phyloP scores from a whole-genome alignment of 2,888 invertebrate genomes.

The Amiota minor region DNA sequence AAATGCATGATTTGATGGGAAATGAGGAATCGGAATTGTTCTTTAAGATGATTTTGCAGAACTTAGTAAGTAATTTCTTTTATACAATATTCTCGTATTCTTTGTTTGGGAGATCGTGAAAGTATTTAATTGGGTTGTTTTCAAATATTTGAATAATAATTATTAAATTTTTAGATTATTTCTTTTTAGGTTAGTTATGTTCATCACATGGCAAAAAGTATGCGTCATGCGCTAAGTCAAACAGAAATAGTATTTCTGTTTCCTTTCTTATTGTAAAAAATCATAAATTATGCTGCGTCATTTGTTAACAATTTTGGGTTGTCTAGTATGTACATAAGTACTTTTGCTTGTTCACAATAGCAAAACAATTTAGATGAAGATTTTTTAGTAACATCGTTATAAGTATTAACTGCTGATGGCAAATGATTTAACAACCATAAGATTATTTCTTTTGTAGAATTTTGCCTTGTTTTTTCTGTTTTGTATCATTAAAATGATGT shows the following conservation, averaged over 20 bases:
- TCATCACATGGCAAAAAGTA: background rate
- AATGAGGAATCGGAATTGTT: too few species aligned
- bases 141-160: background rate
- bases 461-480: background rate
- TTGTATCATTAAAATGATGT: background rate
- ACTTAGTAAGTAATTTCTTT: too few species aligned
- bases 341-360: too few species aligned
- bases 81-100: too few species aligned
- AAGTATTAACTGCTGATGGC: too few species aligned
- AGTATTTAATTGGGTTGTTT: background rate
- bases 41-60: too few species aligned
- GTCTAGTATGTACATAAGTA: too few species aligned
- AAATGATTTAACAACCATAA: background rate
- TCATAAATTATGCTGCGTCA: slow-evolving; percentile 9
- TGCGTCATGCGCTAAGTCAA: background rate
- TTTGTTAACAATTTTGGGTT: slow-evolving; percentile 4
- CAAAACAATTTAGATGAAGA: too few species aligned
- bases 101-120: too few species aligned
- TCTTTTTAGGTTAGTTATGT: background rate
- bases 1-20: too few species aligned
- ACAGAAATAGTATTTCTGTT: background rate
- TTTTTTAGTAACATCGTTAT: too few species aligned
- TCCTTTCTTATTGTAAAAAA: background rate
- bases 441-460: background rate
- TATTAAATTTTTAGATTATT: background rate